phyloP scores from a whole-genome alignment of 2,797 vertebrate genomes.

The Picus viridis region DNA sequence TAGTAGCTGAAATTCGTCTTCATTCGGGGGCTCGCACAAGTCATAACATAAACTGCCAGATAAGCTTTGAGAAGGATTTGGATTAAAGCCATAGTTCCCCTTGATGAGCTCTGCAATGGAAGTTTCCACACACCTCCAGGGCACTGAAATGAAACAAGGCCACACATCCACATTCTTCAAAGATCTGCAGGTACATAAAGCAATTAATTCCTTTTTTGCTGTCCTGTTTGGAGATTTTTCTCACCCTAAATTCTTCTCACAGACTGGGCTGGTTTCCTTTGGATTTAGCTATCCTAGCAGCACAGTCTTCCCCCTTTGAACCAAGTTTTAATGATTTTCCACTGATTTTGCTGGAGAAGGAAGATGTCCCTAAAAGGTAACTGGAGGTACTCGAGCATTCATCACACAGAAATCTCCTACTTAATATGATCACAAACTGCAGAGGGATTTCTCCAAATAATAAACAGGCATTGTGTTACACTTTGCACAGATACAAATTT shows the following conservation, averaged over 20 bases:
- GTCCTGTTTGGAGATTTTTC: background rate
- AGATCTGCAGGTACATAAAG: background rate
- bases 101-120: background rate
- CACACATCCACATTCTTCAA: background rate
- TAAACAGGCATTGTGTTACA: background rate
- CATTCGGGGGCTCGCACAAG: background rate
- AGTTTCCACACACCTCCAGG: background rate
- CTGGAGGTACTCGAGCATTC: fast-evolving
- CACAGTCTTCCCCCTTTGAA: background rate
- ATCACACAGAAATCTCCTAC: background rate
- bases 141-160: background rate
- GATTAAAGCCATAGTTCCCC: background rate
- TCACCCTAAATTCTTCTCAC: background rate
- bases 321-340: background rate
- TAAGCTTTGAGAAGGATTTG: background rate
- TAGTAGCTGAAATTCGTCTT: background rate
- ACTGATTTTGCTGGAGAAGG: background rate
- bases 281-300: background rate
- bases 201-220: background rate
- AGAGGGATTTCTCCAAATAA: background rate
- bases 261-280: background rate
- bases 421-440: background rate
- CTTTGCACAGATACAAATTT: background rate
- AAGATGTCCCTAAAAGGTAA: background rate
- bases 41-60: background rate